These are phyloP conservation scores for Emydocephalus ijimae DNA, from an alignment of 2,113 vertebrate species.

Conservation along the genomic window DNA sequence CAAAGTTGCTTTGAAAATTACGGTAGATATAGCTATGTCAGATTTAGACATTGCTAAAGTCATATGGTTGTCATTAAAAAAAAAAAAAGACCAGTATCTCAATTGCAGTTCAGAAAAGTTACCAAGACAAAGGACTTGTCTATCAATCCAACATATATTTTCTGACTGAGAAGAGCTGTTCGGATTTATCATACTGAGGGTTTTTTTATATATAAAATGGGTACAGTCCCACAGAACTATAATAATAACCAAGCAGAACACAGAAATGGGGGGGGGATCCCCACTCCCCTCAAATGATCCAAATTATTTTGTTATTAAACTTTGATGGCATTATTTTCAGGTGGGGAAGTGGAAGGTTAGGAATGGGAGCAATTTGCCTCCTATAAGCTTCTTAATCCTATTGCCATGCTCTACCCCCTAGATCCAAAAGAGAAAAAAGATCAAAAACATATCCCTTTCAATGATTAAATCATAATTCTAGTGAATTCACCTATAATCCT, in stretches of 20 bases:
- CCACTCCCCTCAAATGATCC: background rate
- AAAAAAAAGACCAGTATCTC: background rate
- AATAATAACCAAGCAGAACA: background rate
- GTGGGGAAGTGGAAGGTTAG: too few species aligned
- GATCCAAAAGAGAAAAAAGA: background rate
- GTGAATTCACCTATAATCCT: background rate
- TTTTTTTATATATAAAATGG: background rate
- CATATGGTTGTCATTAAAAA: background rate
- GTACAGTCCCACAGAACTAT: background rate
- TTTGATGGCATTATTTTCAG: too few species aligned
- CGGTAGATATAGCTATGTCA: background rate
- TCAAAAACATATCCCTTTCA: background rate
- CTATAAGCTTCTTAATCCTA: background rate
- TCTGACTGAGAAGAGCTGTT: background rate
- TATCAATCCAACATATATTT: background rate
- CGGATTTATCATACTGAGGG: background rate
- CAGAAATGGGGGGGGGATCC: background rate
- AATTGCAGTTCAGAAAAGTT: background rate
- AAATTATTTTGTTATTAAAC: background rate
- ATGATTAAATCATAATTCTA: background rate
- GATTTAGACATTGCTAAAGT: background rate
- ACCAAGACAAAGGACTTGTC: background rate
- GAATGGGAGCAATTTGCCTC: background rate
- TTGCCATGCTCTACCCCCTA: background rate
- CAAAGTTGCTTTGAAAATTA: background rate